Conservation (phyloP, 2,888 invertebrate genomes). For the Coronaproctus castanopsis region DNA sequence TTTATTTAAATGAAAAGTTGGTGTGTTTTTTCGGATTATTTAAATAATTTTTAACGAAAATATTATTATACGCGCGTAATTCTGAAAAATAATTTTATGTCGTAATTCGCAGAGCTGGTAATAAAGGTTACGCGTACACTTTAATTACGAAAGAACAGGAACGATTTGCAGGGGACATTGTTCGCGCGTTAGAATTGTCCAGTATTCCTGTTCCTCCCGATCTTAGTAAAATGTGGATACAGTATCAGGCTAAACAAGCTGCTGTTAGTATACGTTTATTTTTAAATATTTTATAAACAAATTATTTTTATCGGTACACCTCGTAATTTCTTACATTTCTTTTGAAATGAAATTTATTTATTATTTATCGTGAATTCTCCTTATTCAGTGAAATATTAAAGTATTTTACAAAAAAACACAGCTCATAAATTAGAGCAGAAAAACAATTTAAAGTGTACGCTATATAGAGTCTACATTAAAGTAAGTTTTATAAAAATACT, state of each 20-base stretch:
- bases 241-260: constrained; percentile 73
- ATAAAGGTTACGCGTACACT: constrained; percentile 92
- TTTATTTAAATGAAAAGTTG: no score
- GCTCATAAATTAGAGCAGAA: no score
- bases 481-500: no score
- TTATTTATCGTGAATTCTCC: neutral
- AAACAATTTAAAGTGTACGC: no score
- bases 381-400: neutral
- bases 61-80: no score
- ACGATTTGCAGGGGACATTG: constrained; percentile 76
- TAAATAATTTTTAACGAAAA: no score
- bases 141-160: constrained; percentile 91
- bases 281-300: no score
- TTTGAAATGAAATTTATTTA: neutral
- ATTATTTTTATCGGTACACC: no score
- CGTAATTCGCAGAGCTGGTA: constrained; percentile 47
- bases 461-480: no score
- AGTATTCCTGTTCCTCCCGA: constrained; percentile 53
- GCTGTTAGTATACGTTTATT: constrained; percentile 54
- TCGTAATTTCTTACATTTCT: neutral
- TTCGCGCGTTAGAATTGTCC: constrained; percentile 77
- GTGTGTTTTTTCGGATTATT: no score
- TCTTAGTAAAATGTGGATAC: constrained; percentile 61
- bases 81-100: no score
- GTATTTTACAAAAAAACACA: no score